Evolutionary conservation across 2,113 vertebrate genomes (phyloP), one percentile per base, ranked within the genome.

Genomic region (Hippocampus abdominalis): DNA sequence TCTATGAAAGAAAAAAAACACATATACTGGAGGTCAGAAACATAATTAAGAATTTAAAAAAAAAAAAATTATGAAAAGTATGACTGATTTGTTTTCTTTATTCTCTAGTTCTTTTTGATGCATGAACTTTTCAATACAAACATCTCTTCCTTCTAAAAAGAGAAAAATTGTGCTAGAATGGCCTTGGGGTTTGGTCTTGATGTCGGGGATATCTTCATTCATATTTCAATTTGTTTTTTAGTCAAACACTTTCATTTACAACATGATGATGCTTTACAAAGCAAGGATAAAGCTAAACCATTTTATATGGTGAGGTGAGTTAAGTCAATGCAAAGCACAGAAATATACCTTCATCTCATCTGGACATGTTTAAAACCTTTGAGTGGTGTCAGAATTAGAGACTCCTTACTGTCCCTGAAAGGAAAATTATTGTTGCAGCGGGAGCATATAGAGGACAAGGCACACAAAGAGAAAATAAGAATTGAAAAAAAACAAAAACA

Each of bases 1-100:
- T 88, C 96, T 97, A 80, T 20, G 57, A 53, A 83, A 66, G 64
- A 63, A 72, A 71, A 69, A 51, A 74, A 27, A 79, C 27, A 4
- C 29, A 61, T 72, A 15, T 16, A 56, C 4, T 40, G 29, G 1
- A 54, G 13, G n/a, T 64, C 3, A 42, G n/a, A 64, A 64, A 42
- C 61, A 42, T n/a, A n/a, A n/a, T 20, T 60, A 62, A 36, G 4
- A 20, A n/a, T 36, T 20, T 20, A 49, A 18, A 53, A n/a, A n/a
- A 12, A 46, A 12, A 46, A 15, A 20, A 15, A 18, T 48, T 48
- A 16, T 48, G 15, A 48, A 48, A 5, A 15, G 5, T 32, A 48
- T 25, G 12, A 57, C 54, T 57, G 13, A 13, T 57, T 57, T 57
- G 23, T 1, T 57, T 6, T 57, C 11, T 57, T 48, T 11, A 44